Base-by-base conservation (phyloP, 2,888 invertebrate genomes). In the Noctua janthe region DNA sequence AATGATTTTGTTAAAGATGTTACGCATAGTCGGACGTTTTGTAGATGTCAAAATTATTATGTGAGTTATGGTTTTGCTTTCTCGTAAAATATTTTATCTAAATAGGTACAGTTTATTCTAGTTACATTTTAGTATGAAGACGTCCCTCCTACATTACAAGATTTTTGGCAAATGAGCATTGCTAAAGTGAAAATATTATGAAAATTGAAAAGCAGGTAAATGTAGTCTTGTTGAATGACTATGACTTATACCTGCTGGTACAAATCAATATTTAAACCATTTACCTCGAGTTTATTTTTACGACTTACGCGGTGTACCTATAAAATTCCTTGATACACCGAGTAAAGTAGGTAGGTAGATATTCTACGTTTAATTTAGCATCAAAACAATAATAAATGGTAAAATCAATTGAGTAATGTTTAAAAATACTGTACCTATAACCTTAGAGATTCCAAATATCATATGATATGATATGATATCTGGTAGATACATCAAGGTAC, bases 241-340 rank as follows among this genome's bases (percentile, higher is more conserved):
- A 54, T 72, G 51, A 54, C 39, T 13, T 29, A 39, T 47, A 69
- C 8, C 3, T 59, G 51, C 84, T 74, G 80, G 43, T 39, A 84
- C 54, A 77, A 86, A 84, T 82, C 84, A 86, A 84, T 86, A 86
- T 74, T 74, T 49, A 49, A 82, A 78, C 82, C 59, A 72, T 82
- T 84, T 74, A 82, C 82, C 20, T 78, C 64, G 59, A 66, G 35
- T 77, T 84, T 43, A 77, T 69, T 84, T 84, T 84, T 82, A 84
- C 86, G 82, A 86, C 71, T 66, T 66, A 51, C 62, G 69, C 17
- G 62, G 71, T 62, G 39, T 72, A 83, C 54, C 54, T 62, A 49
- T 54, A 43, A 29, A 62, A 69, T 59, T 39, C 66, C 59, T 67
- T 49, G 70, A 76, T 76, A 82, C 70, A 66, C 49, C 35, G 47